A percentile compares a stretch with the other conserved stretches of the same genome.
Evolutionary conservation across 1,140 invertebrate genomes (phyloP).

Genomic region (Drosophila kurseongensis): DNA sequence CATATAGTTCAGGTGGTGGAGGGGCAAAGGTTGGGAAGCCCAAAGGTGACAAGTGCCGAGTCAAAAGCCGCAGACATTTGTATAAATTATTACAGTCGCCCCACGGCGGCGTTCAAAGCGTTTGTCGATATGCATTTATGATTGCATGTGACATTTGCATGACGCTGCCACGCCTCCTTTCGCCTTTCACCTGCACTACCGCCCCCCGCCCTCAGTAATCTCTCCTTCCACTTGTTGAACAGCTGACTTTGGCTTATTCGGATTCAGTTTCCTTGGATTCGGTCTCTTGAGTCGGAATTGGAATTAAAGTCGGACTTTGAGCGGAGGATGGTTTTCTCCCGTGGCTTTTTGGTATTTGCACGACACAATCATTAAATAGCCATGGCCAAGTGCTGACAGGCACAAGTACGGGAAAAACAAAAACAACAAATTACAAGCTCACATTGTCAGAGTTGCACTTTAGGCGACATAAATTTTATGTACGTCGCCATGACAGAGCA

Average conservation of each 20-base stretch:
- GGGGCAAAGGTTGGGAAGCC: conserved; percentile 17
- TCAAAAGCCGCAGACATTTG: conserved; percentile 79
- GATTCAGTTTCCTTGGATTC: conserved; percentile 13
- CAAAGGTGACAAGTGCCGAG: conserved; percentile 74
- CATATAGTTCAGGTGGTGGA: conserved; percentile 5
- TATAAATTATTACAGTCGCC: conserved; percentile 73
- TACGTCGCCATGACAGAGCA: conserved; percentile 52
- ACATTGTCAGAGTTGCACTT: conserved; percentile 82
- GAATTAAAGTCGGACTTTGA: conserved; percentile 10
- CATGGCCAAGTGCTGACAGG: conserved; percentile 77
- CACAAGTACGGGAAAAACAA: conserved; percentile 47
- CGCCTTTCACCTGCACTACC: conserved; percentile 1
- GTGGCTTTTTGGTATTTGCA: conserved; percentile 65
- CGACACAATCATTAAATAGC: conserved; percentile 82
- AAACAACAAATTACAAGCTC: conserved; percentile 80
- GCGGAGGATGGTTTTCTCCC: conserved; percentile 12
- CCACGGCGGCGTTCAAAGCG: conserved; percentile 31
- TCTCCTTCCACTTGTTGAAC: conserved; percentile 37
- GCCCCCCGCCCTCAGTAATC: neutral
- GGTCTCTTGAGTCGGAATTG: conserved; percentile 27
- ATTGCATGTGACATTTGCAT: conserved; percentile 76
- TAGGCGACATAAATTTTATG: conserved; percentile 82
- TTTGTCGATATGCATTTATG: conserved; percentile 76
- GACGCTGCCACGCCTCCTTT: conserved; percentile 6
- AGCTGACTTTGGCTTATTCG: conserved; percentile 28